Percentiles rank a stretch among this genome's conserved stretches.
Conservation (phyloP, 2,113 vertebrate species). For the Platichthys flesus region DNA sequence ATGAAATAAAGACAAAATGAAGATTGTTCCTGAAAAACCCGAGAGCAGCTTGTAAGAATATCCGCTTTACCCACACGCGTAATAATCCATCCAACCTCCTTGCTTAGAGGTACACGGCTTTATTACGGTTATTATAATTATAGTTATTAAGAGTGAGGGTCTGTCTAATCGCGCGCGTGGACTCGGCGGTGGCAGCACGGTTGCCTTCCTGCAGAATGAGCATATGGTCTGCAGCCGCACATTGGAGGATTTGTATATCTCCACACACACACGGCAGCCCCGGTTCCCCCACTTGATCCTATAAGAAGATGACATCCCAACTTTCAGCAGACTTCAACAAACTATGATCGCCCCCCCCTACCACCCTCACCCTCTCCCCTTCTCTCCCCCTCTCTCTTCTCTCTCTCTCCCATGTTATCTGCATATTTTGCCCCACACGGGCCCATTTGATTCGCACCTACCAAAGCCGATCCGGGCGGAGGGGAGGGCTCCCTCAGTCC, state of each 20-base stretch:
- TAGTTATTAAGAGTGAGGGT: conserved; percentile 23
- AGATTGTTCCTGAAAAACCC: conserved; percentile 14
- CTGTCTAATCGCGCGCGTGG: conserved; percentile 85
- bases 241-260: conserved; percentile 23
- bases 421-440: conserved; percentile 84
- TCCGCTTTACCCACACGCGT: neutral
- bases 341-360: conserved; percentile 76
- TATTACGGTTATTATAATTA: conserved; percentile 9
- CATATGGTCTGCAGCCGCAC: conserved; percentile 72
- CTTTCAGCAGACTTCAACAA: conserved; percentile 87
- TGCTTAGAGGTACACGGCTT: neutral
- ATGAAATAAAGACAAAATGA: conserved; percentile 30
- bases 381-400: conserved; percentile 61
- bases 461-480: conserved; percentile 82
- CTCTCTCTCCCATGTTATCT: conserved; percentile 76
- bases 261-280: conserved; percentile 29
- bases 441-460: conserved; percentile 84
- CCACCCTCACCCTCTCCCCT: conserved; percentile 26
- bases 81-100: neutral
- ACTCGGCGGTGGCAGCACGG: conserved; percentile 82
- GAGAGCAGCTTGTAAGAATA: conserved; percentile 6
- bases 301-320: conserved; percentile 83
- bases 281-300: conserved; percentile 74
- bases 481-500: conserved; percentile 86
- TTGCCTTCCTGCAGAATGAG: conserved; percentile 74